These are phyloP conservation scores for Xylophagus ater DNA, from an alignment of 2,888 invertebrate genomes.

Conservation along the genomic window DNA sequence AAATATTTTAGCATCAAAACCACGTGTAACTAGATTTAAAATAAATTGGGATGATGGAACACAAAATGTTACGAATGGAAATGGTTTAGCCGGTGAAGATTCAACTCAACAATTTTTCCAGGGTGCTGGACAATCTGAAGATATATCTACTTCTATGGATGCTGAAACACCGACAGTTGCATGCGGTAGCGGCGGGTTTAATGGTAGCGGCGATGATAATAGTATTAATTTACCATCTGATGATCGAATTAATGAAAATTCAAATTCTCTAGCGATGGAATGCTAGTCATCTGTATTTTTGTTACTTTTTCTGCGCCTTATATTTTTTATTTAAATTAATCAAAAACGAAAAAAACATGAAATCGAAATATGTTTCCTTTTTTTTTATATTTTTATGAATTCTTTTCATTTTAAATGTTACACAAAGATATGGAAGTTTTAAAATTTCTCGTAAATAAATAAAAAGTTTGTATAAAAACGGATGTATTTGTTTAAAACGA, in stretches of 20 bases:
- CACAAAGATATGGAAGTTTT: too few relatives aligned
- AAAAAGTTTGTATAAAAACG: too few relatives aligned
- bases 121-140: conserved; percentile 19
- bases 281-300: conserved; percentile 25
- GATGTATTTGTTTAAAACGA: too few relatives aligned
- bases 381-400: too few relatives aligned
- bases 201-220: conserved; percentile 30
- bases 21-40: conserved; percentile 91
- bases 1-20: conserved; percentile 63
- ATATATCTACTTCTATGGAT: conserved; percentile 7
- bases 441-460: too few relatives aligned
- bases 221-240: conserved; percentile 33
- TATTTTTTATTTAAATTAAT: too few relatives aligned
- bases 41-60: conserved; percentile 89
- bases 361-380: too few relatives aligned
- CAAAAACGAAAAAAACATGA: too few relatives aligned
- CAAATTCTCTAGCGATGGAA: conserved; percentile 40
- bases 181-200: conserved; percentile 9
- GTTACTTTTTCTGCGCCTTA: too few relatives aligned
- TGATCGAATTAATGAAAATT: conserved; percentile 37
- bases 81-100: conserved; percentile 22
- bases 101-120: conserved; percentile 15
- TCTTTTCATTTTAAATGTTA: too few relatives aligned
- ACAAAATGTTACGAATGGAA: conserved; percentile 28
- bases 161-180: neutral